Conservation (phyloP, 2,888 invertebrate genomes). For the Erebia ligea region DNA sequence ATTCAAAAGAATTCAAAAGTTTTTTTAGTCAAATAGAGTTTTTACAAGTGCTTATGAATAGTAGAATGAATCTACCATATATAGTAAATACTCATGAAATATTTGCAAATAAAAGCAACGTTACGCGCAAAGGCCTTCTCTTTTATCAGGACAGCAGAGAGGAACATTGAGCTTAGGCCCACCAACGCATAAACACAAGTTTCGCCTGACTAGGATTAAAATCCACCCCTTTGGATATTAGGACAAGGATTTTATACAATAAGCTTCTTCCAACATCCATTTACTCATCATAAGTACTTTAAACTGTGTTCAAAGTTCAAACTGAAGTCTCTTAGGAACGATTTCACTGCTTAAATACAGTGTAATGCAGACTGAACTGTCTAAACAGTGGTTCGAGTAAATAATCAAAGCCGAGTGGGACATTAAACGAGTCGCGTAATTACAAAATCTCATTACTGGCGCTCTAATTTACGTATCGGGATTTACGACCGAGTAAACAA, state of each 20-base stretch:
- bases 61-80: too few relatives aligned
- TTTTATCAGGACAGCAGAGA: too few relatives aligned
- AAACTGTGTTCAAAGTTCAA: background rate
- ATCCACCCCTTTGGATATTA: background rate
- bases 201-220: background rate
- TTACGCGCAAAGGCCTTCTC: too few relatives aligned
- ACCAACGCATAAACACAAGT: too few relatives aligned
- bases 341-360: constrained; percentile 20
- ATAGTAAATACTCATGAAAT: too few relatives aligned
- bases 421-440: constrained; percentile 39
- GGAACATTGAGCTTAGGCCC: too few relatives aligned
- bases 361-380: constrained; percentile 33
- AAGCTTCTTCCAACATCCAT: background rate
- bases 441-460: constrained; percentile 44
- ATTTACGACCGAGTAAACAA: constrained; percentile 42
- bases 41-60: too few relatives aligned
- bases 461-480: constrained; percentile 41
- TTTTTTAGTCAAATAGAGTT: too few relatives aligned
- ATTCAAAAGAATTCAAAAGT: too few relatives aligned
- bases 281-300: background rate
- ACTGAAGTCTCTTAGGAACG: background rate
- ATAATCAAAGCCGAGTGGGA: constrained; percentile 39
- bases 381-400: constrained; percentile 33
- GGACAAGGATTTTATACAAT: background rate
- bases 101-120: too few relatives aligned